Conservation (phyloP, 2,113 vertebrate species). For the Macheiramphus alcinus region DNA sequence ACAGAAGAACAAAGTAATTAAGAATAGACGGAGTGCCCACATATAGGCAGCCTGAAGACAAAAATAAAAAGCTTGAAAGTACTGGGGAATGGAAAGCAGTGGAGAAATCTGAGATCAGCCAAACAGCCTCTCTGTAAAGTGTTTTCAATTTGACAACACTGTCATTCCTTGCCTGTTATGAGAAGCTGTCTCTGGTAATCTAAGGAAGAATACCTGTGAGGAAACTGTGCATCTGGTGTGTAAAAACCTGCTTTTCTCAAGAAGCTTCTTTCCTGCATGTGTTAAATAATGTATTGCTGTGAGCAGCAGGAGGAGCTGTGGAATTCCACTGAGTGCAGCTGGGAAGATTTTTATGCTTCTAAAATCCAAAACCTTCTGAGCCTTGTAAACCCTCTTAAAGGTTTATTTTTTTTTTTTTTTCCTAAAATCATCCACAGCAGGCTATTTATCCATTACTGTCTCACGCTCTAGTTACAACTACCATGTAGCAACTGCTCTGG, state of each 20-base stretch:
- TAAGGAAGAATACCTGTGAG: background rate
- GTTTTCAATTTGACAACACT: background rate
- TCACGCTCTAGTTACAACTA: background rate
- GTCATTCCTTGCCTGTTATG: background rate
- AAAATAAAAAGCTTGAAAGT: background rate
- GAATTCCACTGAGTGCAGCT: constrained; percentile 2
- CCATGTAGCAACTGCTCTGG: background rate
- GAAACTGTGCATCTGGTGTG: background rate
- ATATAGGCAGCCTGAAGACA: background rate
- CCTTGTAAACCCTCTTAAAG: background rate
- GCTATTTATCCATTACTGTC: constrained; percentile 19
- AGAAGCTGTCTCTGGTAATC: background rate
- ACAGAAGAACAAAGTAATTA: background rate
- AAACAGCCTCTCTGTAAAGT: background rate
- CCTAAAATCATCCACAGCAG: background rate
- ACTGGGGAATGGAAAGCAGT: background rate
- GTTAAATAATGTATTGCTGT: constrained; percentile 23
- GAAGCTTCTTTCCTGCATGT: background rate
- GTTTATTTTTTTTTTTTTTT: background rate
- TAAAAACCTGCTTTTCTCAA: background rate
- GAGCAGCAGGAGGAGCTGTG: constrained; percentile 41
- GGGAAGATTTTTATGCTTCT: background rate
- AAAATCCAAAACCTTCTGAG: background rate
- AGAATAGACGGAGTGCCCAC: background rate
- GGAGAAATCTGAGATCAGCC: background rate